Conservation (phyloP, 2,797 vertebrate genomes). For the Anguilla obscura region DNA sequence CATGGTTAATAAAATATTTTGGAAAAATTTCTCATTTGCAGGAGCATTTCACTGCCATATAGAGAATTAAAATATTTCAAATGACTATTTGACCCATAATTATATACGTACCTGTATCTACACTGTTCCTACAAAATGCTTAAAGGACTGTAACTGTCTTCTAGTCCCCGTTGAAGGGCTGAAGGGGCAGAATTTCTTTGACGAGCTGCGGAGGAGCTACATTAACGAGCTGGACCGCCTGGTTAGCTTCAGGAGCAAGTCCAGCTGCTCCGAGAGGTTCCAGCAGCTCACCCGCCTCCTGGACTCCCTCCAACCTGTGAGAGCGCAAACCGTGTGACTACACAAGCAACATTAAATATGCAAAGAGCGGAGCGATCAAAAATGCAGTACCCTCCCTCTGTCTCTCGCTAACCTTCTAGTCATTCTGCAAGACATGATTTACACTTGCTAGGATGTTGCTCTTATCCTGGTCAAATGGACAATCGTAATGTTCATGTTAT, state of each 20-base stretch:
- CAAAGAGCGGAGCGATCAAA: neutral
- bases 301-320: conserved; percentile 92
- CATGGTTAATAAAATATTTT: neutral
- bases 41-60: neutral
- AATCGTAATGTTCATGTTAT: neutral
- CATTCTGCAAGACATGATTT: neutral
- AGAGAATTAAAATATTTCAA: neutral
- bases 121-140: neutral
- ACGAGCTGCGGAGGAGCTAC: conserved; percentile 93
- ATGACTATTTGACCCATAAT: neutral
- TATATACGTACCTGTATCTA: neutral
- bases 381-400: neutral
- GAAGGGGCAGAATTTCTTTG: conserved; percentile 90
- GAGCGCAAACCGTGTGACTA: conserved; percentile 33
- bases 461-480: neutral
- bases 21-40: too few relatives aligned
- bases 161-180: conserved; percentile 91
- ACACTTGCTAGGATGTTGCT: neutral
- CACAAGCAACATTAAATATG: neutral
- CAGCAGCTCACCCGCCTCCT: conserved; percentile 94
- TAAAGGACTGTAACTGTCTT: neutral
- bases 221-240: conserved; percentile 93
- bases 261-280: conserved; percentile 83
- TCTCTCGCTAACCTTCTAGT: neutral
- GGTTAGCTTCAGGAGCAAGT: conserved; percentile 84